Evolutionary conservation across 1,140 invertebrate species (phyloP).

Genomic region (Zaprionus ghesquierei): DNA sequence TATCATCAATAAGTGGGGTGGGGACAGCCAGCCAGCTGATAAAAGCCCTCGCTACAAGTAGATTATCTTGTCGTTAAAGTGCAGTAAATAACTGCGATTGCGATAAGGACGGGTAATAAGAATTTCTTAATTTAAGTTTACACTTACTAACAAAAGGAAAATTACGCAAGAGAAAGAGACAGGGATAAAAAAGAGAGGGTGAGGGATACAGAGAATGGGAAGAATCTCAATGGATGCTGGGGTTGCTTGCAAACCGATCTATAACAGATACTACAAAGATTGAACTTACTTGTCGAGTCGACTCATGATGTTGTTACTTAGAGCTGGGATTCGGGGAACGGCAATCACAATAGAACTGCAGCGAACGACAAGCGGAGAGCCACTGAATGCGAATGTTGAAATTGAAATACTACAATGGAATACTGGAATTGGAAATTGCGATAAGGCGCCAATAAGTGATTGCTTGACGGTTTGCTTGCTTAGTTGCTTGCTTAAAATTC

Average conservation of each 20-base stretch:
- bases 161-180: neutral
- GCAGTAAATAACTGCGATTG: constrained; percentile 45
- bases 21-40: constrained; percentile 11
- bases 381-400: constrained; percentile 43
- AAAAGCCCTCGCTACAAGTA: constrained; percentile 8
- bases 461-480: constrained; percentile 6
- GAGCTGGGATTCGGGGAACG: neutral
- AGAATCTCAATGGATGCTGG: neutral
- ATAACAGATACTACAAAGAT: neutral
- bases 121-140: neutral
- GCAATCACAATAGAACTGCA: constrained; percentile 44
- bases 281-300: constrained; percentile 68
- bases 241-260: neutral
- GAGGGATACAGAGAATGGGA: neutral
- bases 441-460: constrained; percentile 50
- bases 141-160: neutral
- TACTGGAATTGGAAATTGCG: constrained; percentile 42
- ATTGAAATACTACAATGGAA: constrained; percentile 20
- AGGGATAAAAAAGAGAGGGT: neutral
- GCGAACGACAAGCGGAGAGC: constrained; percentile 48
- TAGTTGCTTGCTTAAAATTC: constrained; percentile 9
- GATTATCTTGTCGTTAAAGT: constrained; percentile 54
- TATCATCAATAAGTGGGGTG: neutral
- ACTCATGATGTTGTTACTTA: constrained; percentile 40
- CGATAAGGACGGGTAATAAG: constrained; percentile 42